Base-by-base conservation (phyloP, 2,888 invertebrate species). In the Drepanosiphum platanoidis region DNA sequence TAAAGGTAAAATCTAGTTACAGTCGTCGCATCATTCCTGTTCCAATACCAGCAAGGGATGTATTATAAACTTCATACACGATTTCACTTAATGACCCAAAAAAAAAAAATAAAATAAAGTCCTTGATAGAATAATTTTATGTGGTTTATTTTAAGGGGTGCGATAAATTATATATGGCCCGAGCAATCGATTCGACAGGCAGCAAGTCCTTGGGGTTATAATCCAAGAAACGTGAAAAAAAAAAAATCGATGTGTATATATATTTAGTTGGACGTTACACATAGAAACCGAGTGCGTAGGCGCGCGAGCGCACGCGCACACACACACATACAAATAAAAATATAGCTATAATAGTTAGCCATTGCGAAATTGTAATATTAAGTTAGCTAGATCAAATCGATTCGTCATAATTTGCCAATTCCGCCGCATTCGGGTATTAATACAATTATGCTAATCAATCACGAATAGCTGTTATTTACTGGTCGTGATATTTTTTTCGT, bases 331-430 rank as follows among this genome's bases (percentile, higher is more conserved):
- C 27, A 18, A 72, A 72, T 32, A n/a, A 32, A 72, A 34, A 46
- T 82, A 82, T 72, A 58, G 81, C 30, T 71, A 81, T 61, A 52
- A 58, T 34, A 52, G 27, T 58, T 32, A 68, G 39, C 34, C 27
- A 36, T 84, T 66, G 30, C 75, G 84, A 84, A 84, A 84, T 84
- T 5, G 75, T 77, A 75, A 84, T 84, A 84, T 84, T 84, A 77
- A 84, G 84, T 84, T 77, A 68, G 68, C 77, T 84, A 84, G 84
- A 84, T 84, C 84, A 77, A 84, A 84, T 84, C 84, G 84, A 84
- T 84, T 84, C 84, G 84, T 84, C 84, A 84, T 84, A 84, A 84
- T 84, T 84, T 75, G 84, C 75, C 84, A 84, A 84, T 75, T 77
- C 75, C 36, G 68, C 36, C 36, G 68, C 13, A 11, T 68, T 58